Evolutionary conservation across 1,140 invertebrate genomes (phyloP).

Genomic region (Euglossa dilemma): DNA sequence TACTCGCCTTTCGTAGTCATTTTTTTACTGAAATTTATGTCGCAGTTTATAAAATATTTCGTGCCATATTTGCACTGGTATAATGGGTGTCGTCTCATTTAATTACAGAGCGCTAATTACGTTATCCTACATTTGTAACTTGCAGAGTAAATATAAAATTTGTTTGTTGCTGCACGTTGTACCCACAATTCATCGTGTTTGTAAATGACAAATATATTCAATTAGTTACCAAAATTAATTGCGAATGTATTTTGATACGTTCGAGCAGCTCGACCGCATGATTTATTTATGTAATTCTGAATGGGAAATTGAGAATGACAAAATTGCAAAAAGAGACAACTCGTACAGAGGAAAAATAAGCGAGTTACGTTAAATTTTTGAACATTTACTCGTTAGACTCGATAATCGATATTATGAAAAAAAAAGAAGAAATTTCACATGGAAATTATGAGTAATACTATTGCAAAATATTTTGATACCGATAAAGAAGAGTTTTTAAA

Average conservation of each 20-base stretch:
- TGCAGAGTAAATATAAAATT: slow-evolving; percentile 11
- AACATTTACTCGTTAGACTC: too few relatives aligned
- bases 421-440: too few relatives aligned
- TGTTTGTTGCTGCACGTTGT: background rate
- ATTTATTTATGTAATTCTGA: background rate
- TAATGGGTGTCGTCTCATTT: background rate
- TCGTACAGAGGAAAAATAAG: too few relatives aligned
- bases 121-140: slow-evolving; percentile 2
- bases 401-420: too few relatives aligned
- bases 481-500: too few relatives aligned
- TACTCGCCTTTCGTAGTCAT: background rate
- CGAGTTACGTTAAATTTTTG: too few relatives aligned
- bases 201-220: slow-evolving; percentile 1
- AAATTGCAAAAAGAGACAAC: background rate
- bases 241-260: slow-evolving; percentile 2
- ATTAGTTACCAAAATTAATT: slow-evolving; percentile 5
- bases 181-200: background rate
- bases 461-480: too few relatives aligned
- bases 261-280: background rate
- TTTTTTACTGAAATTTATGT: background rate
- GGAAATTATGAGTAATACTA: too few relatives aligned
- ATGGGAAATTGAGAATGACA: background rate
- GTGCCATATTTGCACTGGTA: background rate
- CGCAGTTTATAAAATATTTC: background rate
- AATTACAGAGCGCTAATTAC: background rate